phyloP scores from a whole-genome alignment of 2,888 invertebrate genomes.

The Sceliomorpha sp. region DNA sequence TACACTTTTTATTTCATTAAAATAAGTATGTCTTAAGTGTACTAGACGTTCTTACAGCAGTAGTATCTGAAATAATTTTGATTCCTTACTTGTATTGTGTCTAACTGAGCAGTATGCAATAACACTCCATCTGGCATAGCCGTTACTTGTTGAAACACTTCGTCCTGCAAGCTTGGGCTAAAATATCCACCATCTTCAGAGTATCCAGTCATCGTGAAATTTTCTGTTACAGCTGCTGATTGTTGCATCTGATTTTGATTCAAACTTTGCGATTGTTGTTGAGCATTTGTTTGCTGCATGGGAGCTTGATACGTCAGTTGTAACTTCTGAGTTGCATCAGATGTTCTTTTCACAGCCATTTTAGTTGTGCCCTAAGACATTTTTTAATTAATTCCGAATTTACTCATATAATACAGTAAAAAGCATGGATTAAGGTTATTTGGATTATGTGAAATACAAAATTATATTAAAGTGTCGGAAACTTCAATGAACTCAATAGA shows the following conservation, averaged over 20 bases:
- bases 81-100: conserved; percentile 79
- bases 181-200: conserved; percentile 79
- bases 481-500: no score
- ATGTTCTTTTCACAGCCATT: conserved; percentile 87
- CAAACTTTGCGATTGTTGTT: conserved; percentile 71
- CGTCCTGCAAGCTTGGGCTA: conserved; percentile 83
- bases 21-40: no score
- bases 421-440: no score
- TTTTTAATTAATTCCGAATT: conserved; percentile 4
- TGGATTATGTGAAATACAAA: neutral
- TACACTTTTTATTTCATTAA: no score
- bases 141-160: conserved; percentile 87
- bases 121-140: conserved; percentile 85
- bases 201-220: conserved; percentile 76
- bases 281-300: conserved; percentile 61
- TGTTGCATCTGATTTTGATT: conserved; percentile 61
- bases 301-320: conserved; percentile 78
- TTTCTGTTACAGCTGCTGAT: conserved; percentile 73
- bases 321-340: conserved; percentile 87
- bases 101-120: conserved; percentile 85
- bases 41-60: no score
- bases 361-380: conserved; percentile 77
- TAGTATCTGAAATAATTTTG: no score
- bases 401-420: no score
- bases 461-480: no score